Percentiles rank a stretch among this genome's conserved stretches.
Evolutionary conservation across 1,140 invertebrate genomes (phyloP).

Genomic region (Drosophila busckii): DNA sequence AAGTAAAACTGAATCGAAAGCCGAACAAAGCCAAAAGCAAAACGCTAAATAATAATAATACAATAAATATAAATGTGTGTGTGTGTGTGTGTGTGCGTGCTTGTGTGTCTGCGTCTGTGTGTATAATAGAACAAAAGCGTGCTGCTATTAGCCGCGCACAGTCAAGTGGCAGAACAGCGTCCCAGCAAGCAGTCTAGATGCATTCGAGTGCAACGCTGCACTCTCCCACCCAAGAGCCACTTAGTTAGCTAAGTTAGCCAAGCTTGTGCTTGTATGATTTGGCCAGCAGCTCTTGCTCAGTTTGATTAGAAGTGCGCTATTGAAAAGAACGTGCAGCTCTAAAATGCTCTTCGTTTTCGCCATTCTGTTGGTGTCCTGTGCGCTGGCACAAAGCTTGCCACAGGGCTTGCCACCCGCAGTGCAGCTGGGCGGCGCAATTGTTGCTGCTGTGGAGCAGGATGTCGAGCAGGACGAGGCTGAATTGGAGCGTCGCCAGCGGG

Average conservation of each 20-base stretch:
- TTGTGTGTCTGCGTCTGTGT: too few species aligned
- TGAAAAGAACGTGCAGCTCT: constrained; percentile 37
- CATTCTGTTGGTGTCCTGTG: constrained; percentile 12
- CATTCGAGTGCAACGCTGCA: constrained; percentile 56
- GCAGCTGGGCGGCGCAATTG: constrained; percentile 56
- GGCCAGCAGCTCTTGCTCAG: constrained; percentile 27
- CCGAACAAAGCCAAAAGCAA: constrained; percentile 42
- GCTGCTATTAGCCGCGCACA: constrained; percentile 28
- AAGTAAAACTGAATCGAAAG: constrained; percentile 70
- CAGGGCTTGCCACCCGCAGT: constrained; percentile 40
- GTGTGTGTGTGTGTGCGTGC: too few species aligned
- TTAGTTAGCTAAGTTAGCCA: constrained; percentile 3
- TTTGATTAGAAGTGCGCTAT: constrained; percentile 33
- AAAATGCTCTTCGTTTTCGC: constrained; percentile 28
- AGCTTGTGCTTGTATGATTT: constrained; percentile 12
- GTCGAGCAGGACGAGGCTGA: constrained; percentile 31
- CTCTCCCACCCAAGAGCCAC: constrained; percentile 1
- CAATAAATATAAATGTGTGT: constrained; percentile 31
- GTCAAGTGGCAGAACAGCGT: constrained; percentile 31
- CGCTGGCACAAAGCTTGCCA: constrained; percentile 7
- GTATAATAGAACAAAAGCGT: constrained; percentile 48
- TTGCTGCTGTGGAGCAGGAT: constrained; percentile 60
- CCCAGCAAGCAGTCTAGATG: constrained; percentile 21
- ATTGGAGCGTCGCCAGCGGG: constrained; percentile 19
- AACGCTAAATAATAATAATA: constrained; percentile 12